Evolutionary conservation across 2,113 vertebrate genomes (phyloP), one percentile per base, ranked within the genome.

Genomic region (Dunckerocampus dactyliophorus): DNA sequence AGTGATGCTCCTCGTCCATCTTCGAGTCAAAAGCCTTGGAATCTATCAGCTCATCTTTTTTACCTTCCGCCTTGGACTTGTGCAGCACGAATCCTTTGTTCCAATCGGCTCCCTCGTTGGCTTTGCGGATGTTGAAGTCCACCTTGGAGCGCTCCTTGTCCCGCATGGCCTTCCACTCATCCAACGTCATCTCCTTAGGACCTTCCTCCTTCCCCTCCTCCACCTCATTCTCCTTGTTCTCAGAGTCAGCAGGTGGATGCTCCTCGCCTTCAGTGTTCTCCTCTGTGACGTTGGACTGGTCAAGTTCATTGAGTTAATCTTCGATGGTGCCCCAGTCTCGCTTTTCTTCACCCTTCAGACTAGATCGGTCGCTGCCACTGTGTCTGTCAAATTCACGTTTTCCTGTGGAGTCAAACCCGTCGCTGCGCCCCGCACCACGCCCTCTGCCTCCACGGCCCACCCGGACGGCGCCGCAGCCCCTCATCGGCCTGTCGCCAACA

Each of bases 291-390:
- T 92, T 92, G 34, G 95, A 95, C 83, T 98, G 96, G 88, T 99
- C 95, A 84, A 99, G 92, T 60, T 98, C 97, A 62, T 93, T 97
- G 53, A 98, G 77, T 65, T 99, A 96, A 71, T 99, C 97, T 90
- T 99, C 98, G 85, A 98, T 95, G 42, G 92, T 98, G 76, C 97
- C 97, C 97, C 97, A 99, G 92, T 99, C 96, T 50, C 95, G 95
- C 81, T 99, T 98, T 85, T 99, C 97, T 79, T 99, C 96, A 12
- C 94, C 92, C 89, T 95, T 99, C 79, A 95, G 89, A 86, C 95
- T 93, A 92, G 94, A 93, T 93, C 93, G 89, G 89, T 99, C 96
- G 17, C 95, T 99, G 89, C 97, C 97, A 39, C 97, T 98, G 76
- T 99, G 96, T 74, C 96, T 91, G 84, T 99, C 97, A 69, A 99